These are phyloP conservation scores for Eupeodes corollae DNA, from an alignment of 1,140 invertebrate species.

Conservation along the genomic window DNA sequence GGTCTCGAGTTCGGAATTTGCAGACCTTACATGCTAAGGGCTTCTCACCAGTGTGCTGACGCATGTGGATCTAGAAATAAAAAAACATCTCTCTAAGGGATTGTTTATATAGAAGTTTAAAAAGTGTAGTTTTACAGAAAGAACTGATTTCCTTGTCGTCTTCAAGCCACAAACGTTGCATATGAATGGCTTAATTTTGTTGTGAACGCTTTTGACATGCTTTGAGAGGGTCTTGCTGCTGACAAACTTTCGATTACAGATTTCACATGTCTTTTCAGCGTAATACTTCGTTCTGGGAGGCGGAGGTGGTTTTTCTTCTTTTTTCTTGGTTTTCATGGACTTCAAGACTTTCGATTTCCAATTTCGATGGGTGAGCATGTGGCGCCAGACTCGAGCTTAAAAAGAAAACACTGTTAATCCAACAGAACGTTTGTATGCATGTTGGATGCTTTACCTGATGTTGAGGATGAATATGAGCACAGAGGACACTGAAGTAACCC, in stretches of 20 bases:
- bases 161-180: slow-evolving; percentile 67
- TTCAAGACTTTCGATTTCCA: slow-evolving; percentile 24
- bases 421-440: too few species aligned
- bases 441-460: too few species aligned
- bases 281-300: slow-evolving; percentile 42
- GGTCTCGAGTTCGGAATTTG: slow-evolving; percentile 32
- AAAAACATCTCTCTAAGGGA: neutral
- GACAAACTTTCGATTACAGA: slow-evolving; percentile 56
- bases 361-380: slow-evolving; percentile 28
- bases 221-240: slow-evolving; percentile 64
- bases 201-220: slow-evolving; percentile 67
- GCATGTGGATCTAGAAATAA: slow-evolving; percentile 52
- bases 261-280: slow-evolving; percentile 54
- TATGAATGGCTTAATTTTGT: slow-evolving; percentile 61
- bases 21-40: slow-evolving; percentile 27
- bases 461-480: slow-evolving; percentile 47
- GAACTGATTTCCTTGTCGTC: slow-evolving; percentile 53
- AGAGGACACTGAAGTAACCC: slow-evolving; percentile 52
- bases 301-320: neutral
- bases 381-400: slow-evolving; percentile 26
- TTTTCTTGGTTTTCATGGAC: slow-evolving; percentile 6
- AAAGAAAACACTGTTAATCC: neutral
- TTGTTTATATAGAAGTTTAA: too few species aligned
- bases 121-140: slow-evolving; percentile 52
- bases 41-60: slow-evolving; percentile 57